Base-by-base conservation (phyloP, 2,888 invertebrate species). In the Charanyca ferruginea region DNA sequence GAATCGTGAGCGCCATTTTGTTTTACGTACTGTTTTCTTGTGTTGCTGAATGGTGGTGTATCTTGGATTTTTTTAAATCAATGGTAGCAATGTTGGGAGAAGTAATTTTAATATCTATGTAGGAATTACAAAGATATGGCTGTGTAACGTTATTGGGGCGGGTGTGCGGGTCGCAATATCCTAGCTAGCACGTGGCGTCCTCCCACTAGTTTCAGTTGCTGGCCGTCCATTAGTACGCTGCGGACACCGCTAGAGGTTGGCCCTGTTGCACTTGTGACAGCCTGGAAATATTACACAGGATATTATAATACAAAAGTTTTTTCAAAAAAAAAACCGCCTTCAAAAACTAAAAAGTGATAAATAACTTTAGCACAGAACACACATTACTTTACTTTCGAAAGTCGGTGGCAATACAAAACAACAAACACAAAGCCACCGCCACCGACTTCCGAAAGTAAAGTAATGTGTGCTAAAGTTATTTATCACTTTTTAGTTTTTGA, bases 201-300 rank as follows among this genome's bases (percentile, higher is more conserved):
- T 0, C 94, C 93, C 0, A 95, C 94, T 2, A 95, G 83, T 57
- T 95, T 95, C 52, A 95, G 78, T 52, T 95, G 95, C 41, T 95
- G 95, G 0, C 95, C 95, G 69, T 95, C 95, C 94, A 95, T 93
- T 25, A 95, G 82, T 7, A 95, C 95, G 63, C 93, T 91, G 11
- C 95, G 90, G 1, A 94, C 93, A 38, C 90, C 92, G 73, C 89
- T 85, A 67, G 92, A 76, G 47, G 90, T 85, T 79, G 91, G 81
- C 51, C 80, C 88, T 2, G 88, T 75, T 3, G 88, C 70, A 42
- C 83, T 85, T 9, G 89, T 73, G 5, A 83, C 85, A 3, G 88
- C 85, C 90, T 93, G 86, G 3, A 66, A 71, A 55, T 20, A 41
- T 25, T 28, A 54, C 13, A 59, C 52, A 11, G 1, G 5, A 18